Evolutionary conservation across 1,140 invertebrate genomes (phyloP).

Genomic region (Bombus picipes): DNA sequence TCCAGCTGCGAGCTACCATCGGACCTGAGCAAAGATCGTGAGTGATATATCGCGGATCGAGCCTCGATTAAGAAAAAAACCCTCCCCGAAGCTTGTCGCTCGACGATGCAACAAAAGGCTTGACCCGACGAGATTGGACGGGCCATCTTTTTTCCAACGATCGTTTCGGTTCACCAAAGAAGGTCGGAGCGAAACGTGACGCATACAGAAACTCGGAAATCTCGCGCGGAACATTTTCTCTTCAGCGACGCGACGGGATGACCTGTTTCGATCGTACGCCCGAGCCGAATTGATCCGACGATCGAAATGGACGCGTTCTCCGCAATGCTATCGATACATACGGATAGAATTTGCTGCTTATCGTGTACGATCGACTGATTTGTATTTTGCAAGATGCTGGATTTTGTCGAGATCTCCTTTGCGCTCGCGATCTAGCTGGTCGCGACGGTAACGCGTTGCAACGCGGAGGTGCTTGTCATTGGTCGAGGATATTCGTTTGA

Average conservation of each 20-base stretch:
- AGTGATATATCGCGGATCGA: conserved; percentile 59
- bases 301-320: neutral
- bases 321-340: neutral
- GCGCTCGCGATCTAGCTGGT: neutral
- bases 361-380: neutral
- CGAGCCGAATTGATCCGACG: neutral
- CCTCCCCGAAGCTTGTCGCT: conserved; percentile 1
- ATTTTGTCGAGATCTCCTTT: neutral
- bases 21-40: conserved; percentile 79
- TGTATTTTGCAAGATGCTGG: neutral
- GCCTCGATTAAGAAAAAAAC: conserved; percentile 22
- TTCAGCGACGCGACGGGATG: neutral
- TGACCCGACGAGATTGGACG: conserved; percentile 6
- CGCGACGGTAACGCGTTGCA: conserved; percentile 1
- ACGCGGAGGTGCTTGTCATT: neutral
- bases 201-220: neutral
- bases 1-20: conserved; percentile 75
- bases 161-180: neutral
- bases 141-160: neutral
- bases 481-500: neutral
- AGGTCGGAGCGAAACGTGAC: neutral
- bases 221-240: neutral
- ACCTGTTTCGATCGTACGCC: neutral
- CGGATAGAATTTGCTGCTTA: neutral
- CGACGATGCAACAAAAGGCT: neutral